Evolutionary conservation across 92 coral and sea anemone species (phyloP).

Genomic region (Heteractis magnifica): DNA sequence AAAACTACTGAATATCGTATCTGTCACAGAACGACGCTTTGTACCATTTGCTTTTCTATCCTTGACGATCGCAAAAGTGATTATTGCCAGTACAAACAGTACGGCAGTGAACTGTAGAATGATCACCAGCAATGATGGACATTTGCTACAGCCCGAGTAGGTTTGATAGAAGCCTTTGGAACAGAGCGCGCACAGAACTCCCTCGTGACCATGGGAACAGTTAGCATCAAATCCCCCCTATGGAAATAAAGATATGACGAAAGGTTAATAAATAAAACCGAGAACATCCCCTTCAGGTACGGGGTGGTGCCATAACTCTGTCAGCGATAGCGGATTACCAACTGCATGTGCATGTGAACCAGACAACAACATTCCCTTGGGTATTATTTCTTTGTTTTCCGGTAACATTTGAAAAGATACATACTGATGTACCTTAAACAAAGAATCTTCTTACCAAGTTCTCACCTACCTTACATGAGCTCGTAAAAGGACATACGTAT

Average conservation of each 20-base stretch:
- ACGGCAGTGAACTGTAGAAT: constrained; percentile 2
- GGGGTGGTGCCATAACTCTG: no score
- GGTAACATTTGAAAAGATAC: neutral
- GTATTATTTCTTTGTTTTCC: neutral
- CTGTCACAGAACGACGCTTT: constrained; percentile 8
- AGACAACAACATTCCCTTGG: no score
- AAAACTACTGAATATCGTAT: constrained; percentile 4
- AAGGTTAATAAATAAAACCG: neutral
- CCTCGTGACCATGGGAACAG: constrained; percentile 6
- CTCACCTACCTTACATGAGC: constrained; percentile 4
- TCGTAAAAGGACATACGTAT: constrained; percentile 14
- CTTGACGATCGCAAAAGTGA: neutral
- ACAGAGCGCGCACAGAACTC: constrained; percentile 14
- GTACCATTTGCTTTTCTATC: neutral
- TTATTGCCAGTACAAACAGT: neutral
- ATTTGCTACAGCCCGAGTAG: constrained; percentile 1
- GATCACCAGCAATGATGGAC: constrained; percentile 2
- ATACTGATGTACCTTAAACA: neutral
- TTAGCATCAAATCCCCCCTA: constrained; percentile 2
- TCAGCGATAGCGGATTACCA: neutral
- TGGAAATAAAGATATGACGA: neutral
- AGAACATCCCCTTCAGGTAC: no score
- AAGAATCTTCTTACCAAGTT: neutral
- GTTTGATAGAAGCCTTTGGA: constrained; percentile 4
- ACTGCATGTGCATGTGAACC: neutral